phyloP scores from a whole-genome alignment of 2,888 invertebrate genomes.

The Acholoe squamosa region DNA sequence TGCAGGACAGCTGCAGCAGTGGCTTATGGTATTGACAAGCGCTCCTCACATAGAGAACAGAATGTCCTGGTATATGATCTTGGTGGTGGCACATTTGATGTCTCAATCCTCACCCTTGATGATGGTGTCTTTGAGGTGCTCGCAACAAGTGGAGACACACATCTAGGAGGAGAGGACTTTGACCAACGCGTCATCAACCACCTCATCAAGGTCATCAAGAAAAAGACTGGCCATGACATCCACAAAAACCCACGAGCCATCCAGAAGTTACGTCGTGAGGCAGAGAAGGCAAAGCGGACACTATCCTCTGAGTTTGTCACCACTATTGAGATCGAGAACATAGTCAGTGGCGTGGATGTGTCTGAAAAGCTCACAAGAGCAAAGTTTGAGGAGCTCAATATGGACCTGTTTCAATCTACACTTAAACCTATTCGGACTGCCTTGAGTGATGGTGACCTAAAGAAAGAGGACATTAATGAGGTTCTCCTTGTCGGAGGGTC shows the following conservation, averaged over 20 bases:
- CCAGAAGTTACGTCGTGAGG: constrained; percentile 97
- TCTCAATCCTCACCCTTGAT: constrained; percentile 98
- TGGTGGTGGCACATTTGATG: constrained; percentile 99
- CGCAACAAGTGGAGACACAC: constrained; percentile 97
- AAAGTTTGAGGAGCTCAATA: constrained; percentile 99
- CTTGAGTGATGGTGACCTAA: constrained; percentile 98
- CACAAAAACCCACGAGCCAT: constrained; percentile 96
- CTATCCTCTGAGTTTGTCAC: constrained; percentile 97
- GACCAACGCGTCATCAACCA: constrained; percentile 99
- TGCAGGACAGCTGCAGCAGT: constrained; percentile 94
- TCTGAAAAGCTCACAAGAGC: constrained; percentile 98
- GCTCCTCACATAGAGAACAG: constrained; percentile 93
- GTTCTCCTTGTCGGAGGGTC: constrained; percentile 99
- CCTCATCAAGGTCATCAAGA: constrained; percentile 98
- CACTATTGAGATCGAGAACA: constrained; percentile 97
- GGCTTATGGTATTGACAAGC: constrained; percentile 98
- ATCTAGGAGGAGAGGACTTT: constrained; percentile 99
- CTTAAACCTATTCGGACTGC: constrained; percentile 97
- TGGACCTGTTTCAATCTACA: constrained; percentile 91
- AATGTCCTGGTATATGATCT: constrained; percentile 99
- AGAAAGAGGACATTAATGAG: constrained; percentile 98
- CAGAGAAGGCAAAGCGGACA: constrained; percentile 98
- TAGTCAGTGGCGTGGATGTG: constrained; percentile 98
- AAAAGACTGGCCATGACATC: constrained; percentile 98
- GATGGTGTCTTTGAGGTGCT: constrained; percentile 97